Evolutionary conservation across 1,140 invertebrate genomes (phyloP).

Genomic region (Heliothis subflexa): DNA sequence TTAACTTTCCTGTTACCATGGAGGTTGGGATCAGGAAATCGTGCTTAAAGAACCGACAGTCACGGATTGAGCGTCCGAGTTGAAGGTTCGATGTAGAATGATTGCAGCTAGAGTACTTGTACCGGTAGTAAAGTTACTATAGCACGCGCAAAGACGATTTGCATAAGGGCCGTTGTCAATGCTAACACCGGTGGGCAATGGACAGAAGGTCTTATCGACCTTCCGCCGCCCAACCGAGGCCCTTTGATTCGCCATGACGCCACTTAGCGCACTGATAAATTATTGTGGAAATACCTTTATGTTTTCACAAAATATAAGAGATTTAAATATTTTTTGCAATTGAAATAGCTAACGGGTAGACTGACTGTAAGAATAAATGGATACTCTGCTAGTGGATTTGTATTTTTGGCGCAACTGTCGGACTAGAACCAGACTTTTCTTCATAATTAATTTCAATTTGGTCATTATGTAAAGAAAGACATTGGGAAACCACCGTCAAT

Average conservation of each 20-base stretch:
- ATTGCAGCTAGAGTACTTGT: constrained; percentile 47
- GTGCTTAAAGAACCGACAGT: constrained; percentile 56
- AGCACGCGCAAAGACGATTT: constrained; percentile 68
- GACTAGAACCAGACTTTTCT: too few species aligned
- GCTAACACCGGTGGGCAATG: constrained; percentile 66
- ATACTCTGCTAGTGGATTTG: neutral
- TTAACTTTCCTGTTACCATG: constrained; percentile 34
- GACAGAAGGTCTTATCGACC: constrained; percentile 73
- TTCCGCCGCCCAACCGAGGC: constrained; percentile 69
- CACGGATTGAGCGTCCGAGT: constrained; percentile 55
- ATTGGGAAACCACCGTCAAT: too few species aligned
- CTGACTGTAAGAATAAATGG: neutral
- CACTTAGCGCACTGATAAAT: constrained; percentile 51
- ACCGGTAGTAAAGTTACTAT: constrained; percentile 48
- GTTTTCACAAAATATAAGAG: constrained; percentile 39
- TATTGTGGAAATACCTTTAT: constrained; percentile 46
- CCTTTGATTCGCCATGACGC: constrained; percentile 75
- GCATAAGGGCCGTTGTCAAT: constrained; percentile 77
- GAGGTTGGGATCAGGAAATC: constrained; percentile 57
- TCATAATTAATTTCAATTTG: too few species aligned
- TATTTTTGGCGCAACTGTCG: too few species aligned
- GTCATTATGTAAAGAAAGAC: too few species aligned
- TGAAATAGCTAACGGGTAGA: constrained; percentile 33
- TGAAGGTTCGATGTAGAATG: constrained; percentile 53
- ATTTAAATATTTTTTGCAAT: constrained; percentile 51